Conservation (phyloP, 2,888 invertebrate species). For the Gasteruption jaculator region DNA sequence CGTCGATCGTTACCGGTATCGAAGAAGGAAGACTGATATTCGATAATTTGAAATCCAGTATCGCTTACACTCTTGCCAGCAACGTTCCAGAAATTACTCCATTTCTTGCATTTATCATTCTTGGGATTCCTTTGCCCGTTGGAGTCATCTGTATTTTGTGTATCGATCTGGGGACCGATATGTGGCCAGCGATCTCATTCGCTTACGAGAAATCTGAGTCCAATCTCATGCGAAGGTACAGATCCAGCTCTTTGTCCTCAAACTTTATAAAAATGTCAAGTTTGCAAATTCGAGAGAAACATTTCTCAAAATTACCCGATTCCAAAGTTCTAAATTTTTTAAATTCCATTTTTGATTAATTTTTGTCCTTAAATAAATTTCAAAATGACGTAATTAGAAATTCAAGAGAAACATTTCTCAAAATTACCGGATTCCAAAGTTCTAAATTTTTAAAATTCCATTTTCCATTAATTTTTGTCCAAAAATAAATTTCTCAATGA, state of each 20-base stretch:
- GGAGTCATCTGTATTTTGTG: slow-evolving; percentile 63
- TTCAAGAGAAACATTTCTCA: background rate
- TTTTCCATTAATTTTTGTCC: too few species aligned
- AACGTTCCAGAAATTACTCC: slow-evolving; percentile 60
- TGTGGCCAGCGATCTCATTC: slow-evolving; percentile 73
- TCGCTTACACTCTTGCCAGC: slow-evolving; percentile 57
- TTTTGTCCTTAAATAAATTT: background rate
- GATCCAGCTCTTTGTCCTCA: background rate
- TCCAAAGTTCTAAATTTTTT: too few species aligned
- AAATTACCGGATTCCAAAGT: too few species aligned
- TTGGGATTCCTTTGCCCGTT: slow-evolving; percentile 57
- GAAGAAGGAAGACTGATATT: slow-evolving; percentile 57
- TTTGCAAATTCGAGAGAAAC: background rate
- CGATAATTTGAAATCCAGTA: slow-evolving; percentile 59
- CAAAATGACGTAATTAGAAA: too few species aligned
- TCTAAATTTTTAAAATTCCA: background rate
- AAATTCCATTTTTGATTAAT: background rate
- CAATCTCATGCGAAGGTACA: slow-evolving; percentile 63
- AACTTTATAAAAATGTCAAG: slow-evolving; percentile 4
- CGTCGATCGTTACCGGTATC: slow-evolving; percentile 61
- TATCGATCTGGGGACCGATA: slow-evolving; percentile 76
- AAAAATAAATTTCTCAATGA: too few species aligned
- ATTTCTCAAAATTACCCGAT: background rate
- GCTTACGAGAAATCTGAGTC: slow-evolving; percentile 73
- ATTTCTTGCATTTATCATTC: slow-evolving; percentile 56